A percentile compares a stretch with the other conserved stretches of the same genome.
Conservation (phyloP, 64 coral and sea anemone genomes). For the Astreopora myriophthalma region DNA sequence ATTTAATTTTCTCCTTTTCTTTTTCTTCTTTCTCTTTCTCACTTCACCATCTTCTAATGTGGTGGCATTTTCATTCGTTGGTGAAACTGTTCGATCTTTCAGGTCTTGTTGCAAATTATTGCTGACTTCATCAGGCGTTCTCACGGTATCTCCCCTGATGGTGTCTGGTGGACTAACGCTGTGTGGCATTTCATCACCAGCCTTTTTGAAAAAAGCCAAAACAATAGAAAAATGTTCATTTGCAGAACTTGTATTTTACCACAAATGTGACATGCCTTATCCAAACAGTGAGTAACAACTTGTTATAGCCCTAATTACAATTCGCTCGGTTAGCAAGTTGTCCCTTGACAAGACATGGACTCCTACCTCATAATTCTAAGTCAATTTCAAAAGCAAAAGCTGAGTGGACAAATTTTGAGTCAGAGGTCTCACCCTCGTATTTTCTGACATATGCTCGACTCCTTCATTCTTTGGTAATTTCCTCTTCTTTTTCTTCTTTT, state of each 20-base stretch:
- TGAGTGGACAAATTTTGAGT: not conserved
- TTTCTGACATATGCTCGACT: not conserved
- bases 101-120: not conserved
- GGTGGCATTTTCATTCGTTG: conserved; percentile 1
- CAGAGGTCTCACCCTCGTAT: not conserved
- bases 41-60: conserved; percentile 31
- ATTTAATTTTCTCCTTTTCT: conserved; percentile 68
- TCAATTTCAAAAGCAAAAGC: not conserved
- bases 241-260: no score
- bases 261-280: no score
- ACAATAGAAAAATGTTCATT: no score
- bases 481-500: conserved; percentile 76
- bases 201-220: not conserved
- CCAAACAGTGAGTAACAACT: no score
- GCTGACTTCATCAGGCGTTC: not conserved
- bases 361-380: not conserved
- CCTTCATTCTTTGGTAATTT: conserved; percentile 29
- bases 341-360: no score
- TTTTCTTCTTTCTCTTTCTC: conserved; percentile 90
- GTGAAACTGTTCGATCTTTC: not conserved
- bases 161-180: not conserved
- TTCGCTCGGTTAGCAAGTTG: no score
- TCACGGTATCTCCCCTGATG: not conserved
- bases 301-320: no score
- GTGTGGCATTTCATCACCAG: not conserved